Conservation (phyloP, 2,888 invertebrate genomes). For the Horisme vitalbata region DNA sequence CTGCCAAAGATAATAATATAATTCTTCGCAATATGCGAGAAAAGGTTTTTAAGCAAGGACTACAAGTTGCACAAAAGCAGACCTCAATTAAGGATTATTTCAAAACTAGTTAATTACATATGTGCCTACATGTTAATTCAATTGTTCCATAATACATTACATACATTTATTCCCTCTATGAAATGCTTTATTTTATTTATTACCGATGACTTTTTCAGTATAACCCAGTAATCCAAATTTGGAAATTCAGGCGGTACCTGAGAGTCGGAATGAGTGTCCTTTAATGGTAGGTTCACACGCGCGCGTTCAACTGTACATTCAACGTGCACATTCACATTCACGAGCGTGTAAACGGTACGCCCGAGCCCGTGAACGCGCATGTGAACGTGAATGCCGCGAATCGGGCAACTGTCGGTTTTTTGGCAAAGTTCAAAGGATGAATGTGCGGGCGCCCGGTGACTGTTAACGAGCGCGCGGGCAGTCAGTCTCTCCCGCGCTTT, state of each 20-base stretch:
- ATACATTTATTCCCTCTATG: no score
- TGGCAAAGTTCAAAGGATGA: slow-evolving; percentile 34
- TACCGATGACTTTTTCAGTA: no score
- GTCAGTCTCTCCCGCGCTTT: slow-evolving; percentile 30
- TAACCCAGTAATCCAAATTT: no score
- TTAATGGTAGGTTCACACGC: slow-evolving; percentile 30
- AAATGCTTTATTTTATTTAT: no score
- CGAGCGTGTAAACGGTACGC: slow-evolving; percentile 34
- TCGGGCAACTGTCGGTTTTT: slow-evolving; percentile 34
- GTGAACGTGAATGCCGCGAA: slow-evolving; percentile 34
- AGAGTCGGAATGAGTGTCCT: no score
- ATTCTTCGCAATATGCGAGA: slow-evolving; percentile 40
- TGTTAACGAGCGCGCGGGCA: slow-evolving; percentile 25
- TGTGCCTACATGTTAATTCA: no score
- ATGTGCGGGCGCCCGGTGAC: slow-evolving; percentile 27
- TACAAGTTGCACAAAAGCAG: slow-evolving; percentile 38
- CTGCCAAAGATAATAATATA: slow-evolving; percentile 38
- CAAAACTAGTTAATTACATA: no score
- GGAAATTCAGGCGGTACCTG: no score
- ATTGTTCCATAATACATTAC: no score
- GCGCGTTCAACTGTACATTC: slow-evolving; percentile 30
- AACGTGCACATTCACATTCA: slow-evolving; percentile 31
- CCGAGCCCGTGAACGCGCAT: slow-evolving; percentile 31
- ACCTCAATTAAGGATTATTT: slow-evolving; percentile 32
- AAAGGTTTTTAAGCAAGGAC: slow-evolving; percentile 36